These are phyloP conservation scores for Rhinogobio ventralis DNA, from an alignment of 2,797 vertebrate species.

Conservation along the genomic window DNA sequence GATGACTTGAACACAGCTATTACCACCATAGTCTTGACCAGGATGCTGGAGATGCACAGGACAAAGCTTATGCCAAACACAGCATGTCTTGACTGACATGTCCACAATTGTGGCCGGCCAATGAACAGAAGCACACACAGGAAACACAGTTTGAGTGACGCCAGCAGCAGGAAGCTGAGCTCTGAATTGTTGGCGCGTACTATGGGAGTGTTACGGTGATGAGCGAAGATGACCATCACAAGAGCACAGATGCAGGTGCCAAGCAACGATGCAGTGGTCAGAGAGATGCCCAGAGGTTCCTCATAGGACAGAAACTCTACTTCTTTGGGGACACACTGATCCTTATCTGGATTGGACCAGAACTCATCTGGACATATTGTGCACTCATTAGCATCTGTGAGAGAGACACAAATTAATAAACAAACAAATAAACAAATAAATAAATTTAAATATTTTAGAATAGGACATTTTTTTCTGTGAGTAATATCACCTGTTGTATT, in stretches of 20 bases:
- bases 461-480: too few species aligned
- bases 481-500: constrained; percentile 55
- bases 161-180: constrained; percentile 75
- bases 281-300: too few species aligned
- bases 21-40: constrained; percentile 47
- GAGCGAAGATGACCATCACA: constrained; percentile 66
- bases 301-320: too few species aligned
- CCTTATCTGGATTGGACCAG: constrained; percentile 8
- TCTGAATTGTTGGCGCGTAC: constrained; percentile 79
- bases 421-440: not conserved
- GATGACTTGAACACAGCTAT: too few species aligned
- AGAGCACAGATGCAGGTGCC: constrained; percentile 38
- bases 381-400: constrained; percentile 72
- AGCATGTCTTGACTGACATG: constrained; percentile 62
- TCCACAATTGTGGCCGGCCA: constrained; percentile 19
- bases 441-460: too few species aligned
- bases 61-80: constrained; percentile 63
- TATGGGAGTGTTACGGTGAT: constrained; percentile 67
- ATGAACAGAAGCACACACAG: too few species aligned
- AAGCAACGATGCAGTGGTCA: too few species aligned
- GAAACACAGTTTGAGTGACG: constrained; percentile 64
- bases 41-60: constrained; percentile 60
- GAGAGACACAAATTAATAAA: not conserved
- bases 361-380: constrained; percentile 72
- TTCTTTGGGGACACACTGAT: too few species aligned